phyloP scores from a whole-genome alignment of 2,888 invertebrate species.

The Drosophila infuscata region DNA sequence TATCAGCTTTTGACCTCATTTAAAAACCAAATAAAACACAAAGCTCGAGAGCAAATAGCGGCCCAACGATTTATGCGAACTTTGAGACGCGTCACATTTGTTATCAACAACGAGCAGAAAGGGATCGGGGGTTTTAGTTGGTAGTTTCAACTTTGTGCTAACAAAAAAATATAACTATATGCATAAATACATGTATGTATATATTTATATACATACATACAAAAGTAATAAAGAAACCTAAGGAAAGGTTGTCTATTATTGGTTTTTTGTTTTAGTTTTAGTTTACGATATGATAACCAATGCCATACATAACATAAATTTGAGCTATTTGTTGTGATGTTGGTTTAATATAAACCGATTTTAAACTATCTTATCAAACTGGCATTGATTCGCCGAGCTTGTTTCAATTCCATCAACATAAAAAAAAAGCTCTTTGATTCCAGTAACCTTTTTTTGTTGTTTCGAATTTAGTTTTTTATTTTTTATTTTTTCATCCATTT shows the following conservation, averaged over 20 bases:
- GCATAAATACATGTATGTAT: neutral
- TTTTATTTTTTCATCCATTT: conserved; percentile 24
- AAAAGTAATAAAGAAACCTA: neutral
- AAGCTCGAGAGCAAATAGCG: conserved; percentile 59
- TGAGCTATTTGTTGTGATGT: neutral
- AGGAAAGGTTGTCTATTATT: neutral
- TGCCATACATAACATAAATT: neutral
- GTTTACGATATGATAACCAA: neutral
- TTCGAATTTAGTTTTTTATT: conserved; percentile 27
- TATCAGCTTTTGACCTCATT: conserved; percentile 81
- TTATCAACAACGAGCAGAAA: conserved; percentile 36
- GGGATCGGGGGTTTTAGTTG: too few relatives aligned
- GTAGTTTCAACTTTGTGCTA: neutral
- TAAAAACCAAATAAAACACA: conserved; percentile 75
- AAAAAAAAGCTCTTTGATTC: neutral
- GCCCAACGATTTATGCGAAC: conserved; percentile 67
- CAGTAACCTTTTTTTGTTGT: conserved; percentile 1
- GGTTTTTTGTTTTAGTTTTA: neutral
- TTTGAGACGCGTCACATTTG: conserved; percentile 58
- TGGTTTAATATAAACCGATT: neutral
- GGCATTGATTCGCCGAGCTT: neutral
- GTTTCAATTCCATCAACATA: neutral
- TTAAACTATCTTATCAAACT: neutral
- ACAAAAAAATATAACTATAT: neutral
- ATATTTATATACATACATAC: neutral